A percentile compares a stretch with the other conserved stretches of the same genome.
phyloP scores from a whole-genome alignment of 2,888 invertebrate species.

The Anticlea derivata region DNA sequence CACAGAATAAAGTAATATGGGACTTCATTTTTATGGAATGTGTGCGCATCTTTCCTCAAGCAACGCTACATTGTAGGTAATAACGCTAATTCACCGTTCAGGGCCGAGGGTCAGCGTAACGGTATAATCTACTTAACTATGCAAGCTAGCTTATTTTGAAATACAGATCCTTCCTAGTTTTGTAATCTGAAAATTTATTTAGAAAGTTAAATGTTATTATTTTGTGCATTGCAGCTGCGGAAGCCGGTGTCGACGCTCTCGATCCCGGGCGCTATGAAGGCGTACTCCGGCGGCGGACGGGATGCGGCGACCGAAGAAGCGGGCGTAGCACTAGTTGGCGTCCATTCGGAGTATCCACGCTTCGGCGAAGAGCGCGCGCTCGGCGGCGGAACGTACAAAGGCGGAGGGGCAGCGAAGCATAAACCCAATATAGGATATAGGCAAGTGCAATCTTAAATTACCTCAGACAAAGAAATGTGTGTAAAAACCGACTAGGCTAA shows the following conservation, averaged over 20 bases:
- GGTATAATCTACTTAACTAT: no score
- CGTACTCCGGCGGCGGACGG: slow-evolving; percentile 85
- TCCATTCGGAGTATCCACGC: slow-evolving; percentile 95
- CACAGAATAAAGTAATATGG: no score
- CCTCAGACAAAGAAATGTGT: no score
- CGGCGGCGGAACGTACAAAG: slow-evolving; percentile 90
- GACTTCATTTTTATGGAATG: no score
- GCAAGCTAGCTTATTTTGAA: no score
- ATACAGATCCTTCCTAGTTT: no score
- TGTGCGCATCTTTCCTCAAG: no score
- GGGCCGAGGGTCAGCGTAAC: no score
- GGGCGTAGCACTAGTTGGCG: slow-evolving; percentile 94
- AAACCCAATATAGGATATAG: slow-evolving; percentile 98
- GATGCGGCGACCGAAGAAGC: slow-evolving; percentile 89
- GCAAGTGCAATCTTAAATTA: slow-evolving; percentile 42
- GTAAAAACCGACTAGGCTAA: no score
- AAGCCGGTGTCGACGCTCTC: slow-evolving; percentile 98
- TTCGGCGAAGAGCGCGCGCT: slow-evolving; percentile 94
- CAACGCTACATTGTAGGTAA: no score
- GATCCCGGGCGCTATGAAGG: slow-evolving; percentile 97
- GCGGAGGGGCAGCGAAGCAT: slow-evolving; percentile 89
- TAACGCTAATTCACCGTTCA: no score
- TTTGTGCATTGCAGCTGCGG: slow-evolving; percentile 90
- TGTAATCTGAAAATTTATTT: no score
- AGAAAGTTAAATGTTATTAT: slow-evolving; percentile 34